Evolutionary conservation across 2,797 vertebrate species (phyloP), one percentile per base, ranked within the genome.

Genomic region (Rhadinocentrus ornatus): DNA sequence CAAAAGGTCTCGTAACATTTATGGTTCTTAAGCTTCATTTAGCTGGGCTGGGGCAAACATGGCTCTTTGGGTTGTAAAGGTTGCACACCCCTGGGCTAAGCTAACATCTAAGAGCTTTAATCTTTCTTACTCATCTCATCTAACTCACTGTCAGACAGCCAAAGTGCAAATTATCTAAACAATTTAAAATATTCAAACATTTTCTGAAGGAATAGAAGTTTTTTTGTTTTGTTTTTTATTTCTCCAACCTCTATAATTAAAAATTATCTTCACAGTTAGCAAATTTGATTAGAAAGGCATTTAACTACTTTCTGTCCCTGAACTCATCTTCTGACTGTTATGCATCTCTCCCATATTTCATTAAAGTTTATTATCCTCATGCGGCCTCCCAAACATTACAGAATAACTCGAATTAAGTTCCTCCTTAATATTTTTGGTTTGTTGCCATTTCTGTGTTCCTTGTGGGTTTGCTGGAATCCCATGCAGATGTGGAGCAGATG

Each of bases 401-500:
- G 16, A 24, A 52, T 27, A 37, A 58, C 55, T 29, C 18, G 8
- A 31, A n/a, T 32, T 12, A 22, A 31, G 59, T 27, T 53, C 41
- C 57, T 55, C 0, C 12, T 61, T 46, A 5, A 22, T 66, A n/a
- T 3, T 57, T 53, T 29, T 50, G 35, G 31, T 50, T 27, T 12
- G 24, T 41, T 63, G 57, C 66, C 58, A 57, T 31, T 15, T 58
- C 32, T 18, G 22, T 22, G 32, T 12, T 71, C 63, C 61, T 79
- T 24, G 1, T 32, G 37, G 53, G 54, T 63, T 58, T 61, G 32
- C 48, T 54, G 58, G 56, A 68, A 16, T 71, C 53, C 46, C 55
- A 46, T 57, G 15, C 66, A 77, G 72, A 78, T 75, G 71, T 64
- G 35, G 29, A 66, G 69, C 13, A 29, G 73, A 78, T 62, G 73